Conservation (phyloP, 2,888 invertebrate genomes). For the Cephonodes hylas region DNA sequence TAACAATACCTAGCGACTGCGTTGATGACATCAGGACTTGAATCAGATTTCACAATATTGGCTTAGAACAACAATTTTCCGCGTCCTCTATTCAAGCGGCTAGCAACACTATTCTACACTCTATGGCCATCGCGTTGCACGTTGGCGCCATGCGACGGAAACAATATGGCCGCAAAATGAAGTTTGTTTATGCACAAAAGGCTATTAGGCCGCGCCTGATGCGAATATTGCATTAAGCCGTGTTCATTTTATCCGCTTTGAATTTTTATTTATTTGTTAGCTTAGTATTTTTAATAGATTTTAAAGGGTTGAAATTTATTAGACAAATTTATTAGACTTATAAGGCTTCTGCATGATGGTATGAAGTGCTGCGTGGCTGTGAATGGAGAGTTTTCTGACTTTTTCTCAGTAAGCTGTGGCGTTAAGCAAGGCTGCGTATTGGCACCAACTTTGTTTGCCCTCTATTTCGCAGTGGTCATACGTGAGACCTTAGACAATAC, state of each 20-base stretch:
- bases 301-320: too few species aligned
- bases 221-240: not conserved
- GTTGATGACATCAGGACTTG: not conserved
- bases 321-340: too few species aligned
- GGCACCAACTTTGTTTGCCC: too few species aligned
- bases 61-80: not conserved
- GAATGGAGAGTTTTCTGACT: too few species aligned
- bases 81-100: not conserved
- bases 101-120: not conserved
- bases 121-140: constrained; percentile 13
- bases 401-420: too few species aligned
- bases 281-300: not conserved
- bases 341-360: too few species aligned
- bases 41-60: not conserved
- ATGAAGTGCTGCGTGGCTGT: too few species aligned
- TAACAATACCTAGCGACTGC: not conserved
- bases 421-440: too few species aligned
- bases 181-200: constrained; percentile 14
- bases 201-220: constrained; percentile 10
- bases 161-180: not conserved
- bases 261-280: not conserved
- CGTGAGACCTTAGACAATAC: too few species aligned
- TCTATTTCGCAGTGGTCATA: too few species aligned
- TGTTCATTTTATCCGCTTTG: not conserved
- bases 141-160: constrained; percentile 14